These are phyloP conservation scores for Acropternis orthonyx DNA, from an alignment of 2,797 vertebrate species.

Conservation along the genomic window DNA sequence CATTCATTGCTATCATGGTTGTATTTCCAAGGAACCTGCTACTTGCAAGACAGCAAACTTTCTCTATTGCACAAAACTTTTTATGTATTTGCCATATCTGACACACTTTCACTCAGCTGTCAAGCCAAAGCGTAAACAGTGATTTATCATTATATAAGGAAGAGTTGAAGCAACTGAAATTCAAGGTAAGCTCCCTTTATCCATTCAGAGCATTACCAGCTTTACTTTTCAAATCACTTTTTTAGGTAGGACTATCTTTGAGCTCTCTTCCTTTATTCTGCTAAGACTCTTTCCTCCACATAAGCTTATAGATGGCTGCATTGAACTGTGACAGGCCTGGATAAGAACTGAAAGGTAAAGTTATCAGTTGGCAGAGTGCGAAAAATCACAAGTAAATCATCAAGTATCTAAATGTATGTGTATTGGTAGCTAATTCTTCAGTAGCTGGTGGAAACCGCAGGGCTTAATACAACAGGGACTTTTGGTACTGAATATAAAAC, in stretches of 20 bases:
- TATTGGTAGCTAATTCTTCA: slow-evolving; percentile 24
- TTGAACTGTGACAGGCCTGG: slow-evolving; percentile 64
- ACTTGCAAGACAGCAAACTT: background rate
- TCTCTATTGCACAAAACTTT: slow-evolving; percentile 7
- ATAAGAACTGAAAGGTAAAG: slow-evolving; percentile 51
- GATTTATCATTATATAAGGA: slow-evolving; percentile 49
- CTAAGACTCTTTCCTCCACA: slow-evolving; percentile 64
- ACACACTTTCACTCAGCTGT: background rate
- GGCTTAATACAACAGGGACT: background rate
- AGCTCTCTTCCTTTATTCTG: slow-evolving; percentile 37
- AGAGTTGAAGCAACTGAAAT: slow-evolving; percentile 7
- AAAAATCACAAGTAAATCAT: slow-evolving; percentile 49
- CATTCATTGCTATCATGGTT: background rate
- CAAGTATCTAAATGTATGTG: background rate
- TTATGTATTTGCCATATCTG: background rate
- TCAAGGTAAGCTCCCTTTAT: slow-evolving; percentile 35
- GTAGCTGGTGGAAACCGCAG: background rate
- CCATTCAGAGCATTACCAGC: slow-evolving; percentile 31
- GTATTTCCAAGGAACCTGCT: background rate
- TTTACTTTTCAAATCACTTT: slow-evolving; percentile 46
- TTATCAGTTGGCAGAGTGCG: slow-evolving; percentile 31
- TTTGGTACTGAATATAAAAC: background rate
- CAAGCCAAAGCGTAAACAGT: slow-evolving; percentile 5
- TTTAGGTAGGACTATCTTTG: slow-evolving; percentile 12
- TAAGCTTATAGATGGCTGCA: slow-evolving; percentile 65